Evolutionary conservation across 2,888 invertebrate species (phyloP).

Genomic region (Parascotia fuliginaria): DNA sequence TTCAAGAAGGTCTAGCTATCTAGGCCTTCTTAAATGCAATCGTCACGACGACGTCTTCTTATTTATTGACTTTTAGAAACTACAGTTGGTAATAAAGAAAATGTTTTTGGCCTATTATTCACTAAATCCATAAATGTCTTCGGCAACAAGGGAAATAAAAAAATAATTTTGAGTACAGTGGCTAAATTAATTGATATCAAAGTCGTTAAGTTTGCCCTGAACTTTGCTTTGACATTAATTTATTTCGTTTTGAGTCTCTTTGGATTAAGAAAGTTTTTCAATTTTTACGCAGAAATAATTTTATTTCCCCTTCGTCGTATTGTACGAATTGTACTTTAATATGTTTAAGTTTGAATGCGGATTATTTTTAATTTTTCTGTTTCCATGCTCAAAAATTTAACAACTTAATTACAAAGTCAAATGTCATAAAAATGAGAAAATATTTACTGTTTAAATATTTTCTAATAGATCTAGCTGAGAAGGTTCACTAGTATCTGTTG

Average conservation of each 20-base stretch:
- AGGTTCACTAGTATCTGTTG: too few relatives aligned
- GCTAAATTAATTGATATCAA: conserved; percentile 27
- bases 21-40: too few relatives aligned
- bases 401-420: too few relatives aligned
- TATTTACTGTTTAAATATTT: too few relatives aligned
- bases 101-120: neutral
- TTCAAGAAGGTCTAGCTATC: too few relatives aligned
- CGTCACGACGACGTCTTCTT: neutral
- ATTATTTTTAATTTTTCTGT: too few relatives aligned
- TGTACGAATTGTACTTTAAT: too few relatives aligned
- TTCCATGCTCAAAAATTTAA: too few relatives aligned
- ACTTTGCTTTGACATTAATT: conserved; percentile 46
- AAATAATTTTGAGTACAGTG: neutral
- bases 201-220: conserved; percentile 25
- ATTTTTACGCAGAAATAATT: conserved; percentile 27
- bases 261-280: conserved; percentile 41
- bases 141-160: neutral
- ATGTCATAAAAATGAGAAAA: too few relatives aligned
- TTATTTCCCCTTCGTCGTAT: too few relatives aligned
- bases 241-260: conserved; percentile 42
- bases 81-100: neutral
- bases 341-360: too few relatives aligned
- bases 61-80: neutral
- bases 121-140: conserved; percentile 4
- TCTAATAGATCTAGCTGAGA: too few relatives aligned